Base-by-base conservation (phyloP, 2,113 vertebrate species). In the Antechinus flavipes region DNA sequence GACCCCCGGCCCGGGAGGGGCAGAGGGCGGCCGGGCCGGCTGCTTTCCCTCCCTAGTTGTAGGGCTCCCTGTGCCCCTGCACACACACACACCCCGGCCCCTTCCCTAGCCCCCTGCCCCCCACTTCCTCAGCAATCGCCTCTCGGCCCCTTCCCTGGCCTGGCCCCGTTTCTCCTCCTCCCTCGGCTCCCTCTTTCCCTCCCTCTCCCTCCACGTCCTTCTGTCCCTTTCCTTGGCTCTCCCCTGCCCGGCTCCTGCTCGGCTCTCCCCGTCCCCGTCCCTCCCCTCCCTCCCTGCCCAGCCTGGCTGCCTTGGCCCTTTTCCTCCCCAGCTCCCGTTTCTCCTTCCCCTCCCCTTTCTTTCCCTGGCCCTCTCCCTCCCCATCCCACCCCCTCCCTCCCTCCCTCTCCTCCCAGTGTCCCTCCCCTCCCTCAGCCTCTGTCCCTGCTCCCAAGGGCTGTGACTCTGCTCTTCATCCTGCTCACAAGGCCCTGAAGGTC, bases 401-500 rank as follows among this genome's bases (percentile, higher is more conserved):
- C 95, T 95, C 61, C 26, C 2, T 91, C 35, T 56, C 49, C 89
- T 96, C 91, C 92, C 68, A 10, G 56, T 1, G 0, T 90, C 0
- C 95, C 93, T 84, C 49, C 76, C 92, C 93, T 94, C 96, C 94
- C 93, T 93, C 92, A 53, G 0, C 0, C 91, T 93, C 50, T 93
- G 95, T 94, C 96, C 96, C 96, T 96, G 96, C 94, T 91, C 50
- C 96, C 93, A 94, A 11, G 93, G 94, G 96, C 97, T 97, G 94
- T 97, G 94, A 97, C 97, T 97, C 94, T 92, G 97, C 98, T 98
- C 97, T 97, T 97, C 97, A 97, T 97, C 95, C 95, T 92, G 68
- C 96, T 58, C 93, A 94, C 97, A 97, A 97, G 97, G 97, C 97
- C 98, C 97, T 97, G 97, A 97, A 96, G 97, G 97, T 97, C 97